Percentiles rank a stretch among this genome's conserved stretches.
Conservation (phyloP, 1,140 invertebrate species). For the Drosophila busckii region DNA sequence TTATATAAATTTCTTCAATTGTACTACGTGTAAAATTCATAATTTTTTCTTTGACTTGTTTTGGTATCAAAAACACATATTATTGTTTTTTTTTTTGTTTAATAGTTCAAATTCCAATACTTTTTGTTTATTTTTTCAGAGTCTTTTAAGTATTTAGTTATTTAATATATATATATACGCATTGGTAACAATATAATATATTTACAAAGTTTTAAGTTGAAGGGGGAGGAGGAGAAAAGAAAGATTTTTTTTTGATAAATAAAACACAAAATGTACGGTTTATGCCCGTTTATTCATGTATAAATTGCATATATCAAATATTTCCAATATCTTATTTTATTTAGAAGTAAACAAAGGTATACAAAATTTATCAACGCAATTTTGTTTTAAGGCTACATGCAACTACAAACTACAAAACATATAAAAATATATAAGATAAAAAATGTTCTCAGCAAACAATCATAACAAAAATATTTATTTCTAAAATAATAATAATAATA, state of each 20-base stretch:
- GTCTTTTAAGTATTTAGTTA: slow-evolving; percentile 60
- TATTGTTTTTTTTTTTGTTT: slow-evolving; percentile 62
- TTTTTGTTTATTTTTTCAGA: slow-evolving; percentile 68
- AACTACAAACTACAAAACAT: slow-evolving; percentile 72
- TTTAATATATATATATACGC: slow-evolving; percentile 23
- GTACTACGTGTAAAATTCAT: slow-evolving; percentile 74
- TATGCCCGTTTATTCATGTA: slow-evolving; percentile 68
- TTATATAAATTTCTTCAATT: slow-evolving; percentile 64
- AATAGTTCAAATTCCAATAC: slow-evolving; percentile 73
- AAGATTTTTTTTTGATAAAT: slow-evolving; percentile 51
- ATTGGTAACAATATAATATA: slow-evolving; percentile 25
- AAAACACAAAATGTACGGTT: slow-evolving; percentile 67
- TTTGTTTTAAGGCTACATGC: slow-evolving; percentile 61
- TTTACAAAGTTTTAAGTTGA: slow-evolving; percentile 38
- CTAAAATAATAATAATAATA: slow-evolving; percentile 40
- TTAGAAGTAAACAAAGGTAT: slow-evolving; percentile 66
- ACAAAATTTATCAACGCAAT: slow-evolving; percentile 70
- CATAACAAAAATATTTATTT: slow-evolving; percentile 8
- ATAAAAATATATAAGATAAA: slow-evolving; percentile 55
- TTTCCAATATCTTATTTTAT: slow-evolving; percentile 26
- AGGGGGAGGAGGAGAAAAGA: slow-evolving; percentile 46
- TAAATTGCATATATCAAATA: slow-evolving; percentile 75
- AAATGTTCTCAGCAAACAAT: slow-evolving; percentile 9
- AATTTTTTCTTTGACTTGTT: slow-evolving; percentile 14
- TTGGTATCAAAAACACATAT: slow-evolving; percentile 71